These are phyloP conservation scores for Drosophila nr. perissopoda DNA, from an alignment of 2,888 invertebrate genomes.

Conservation along the genomic window DNA sequence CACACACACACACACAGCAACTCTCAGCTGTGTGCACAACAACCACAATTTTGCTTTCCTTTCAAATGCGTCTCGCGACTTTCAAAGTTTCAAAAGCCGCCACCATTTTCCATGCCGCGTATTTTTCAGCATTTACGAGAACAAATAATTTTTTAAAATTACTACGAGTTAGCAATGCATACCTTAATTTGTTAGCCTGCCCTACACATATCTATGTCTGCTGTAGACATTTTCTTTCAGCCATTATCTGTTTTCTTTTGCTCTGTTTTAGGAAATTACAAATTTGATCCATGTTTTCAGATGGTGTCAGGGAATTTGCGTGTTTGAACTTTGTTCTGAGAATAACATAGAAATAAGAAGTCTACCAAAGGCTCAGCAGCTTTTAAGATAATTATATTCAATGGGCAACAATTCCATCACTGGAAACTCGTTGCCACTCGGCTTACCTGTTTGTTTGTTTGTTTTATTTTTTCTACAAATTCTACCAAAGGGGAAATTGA, in stretches of 20 bases:
- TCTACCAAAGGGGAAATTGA: not conserved
- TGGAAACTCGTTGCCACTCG: not conserved
- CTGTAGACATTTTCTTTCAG: not conserved
- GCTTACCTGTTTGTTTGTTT: not conserved
- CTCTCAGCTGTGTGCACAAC: slow-evolving; percentile 4
- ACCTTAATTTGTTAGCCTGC: slow-evolving; percentile 39
- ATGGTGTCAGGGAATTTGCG: too few species aligned
- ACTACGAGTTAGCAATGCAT: slow-evolving; percentile 34
- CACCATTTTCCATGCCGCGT: slow-evolving; percentile 26
- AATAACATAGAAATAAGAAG: not conserved
- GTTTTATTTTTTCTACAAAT: not conserved
- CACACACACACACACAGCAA: not conserved
- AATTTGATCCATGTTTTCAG: slow-evolving; percentile 1
- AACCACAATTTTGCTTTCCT: slow-evolving; percentile 32
- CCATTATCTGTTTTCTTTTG: slow-evolving; percentile 13
- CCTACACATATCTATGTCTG: not conserved
- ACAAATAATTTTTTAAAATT: slow-evolving; percentile 41
- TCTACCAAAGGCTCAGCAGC: not conserved
- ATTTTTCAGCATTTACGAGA: slow-evolving; percentile 29
- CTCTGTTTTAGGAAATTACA: slow-evolving; percentile 1
- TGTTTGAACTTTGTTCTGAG: not conserved
- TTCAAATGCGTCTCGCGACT: slow-evolving; percentile 15
- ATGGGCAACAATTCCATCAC: not conserved
- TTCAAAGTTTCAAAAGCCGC: slow-evolving; percentile 15
- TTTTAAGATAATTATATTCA: not conserved